These are phyloP conservation scores for Drosophila sulfurigaster DNA, from an alignment of 1,140 invertebrate genomes.

Conservation along the genomic window DNA sequence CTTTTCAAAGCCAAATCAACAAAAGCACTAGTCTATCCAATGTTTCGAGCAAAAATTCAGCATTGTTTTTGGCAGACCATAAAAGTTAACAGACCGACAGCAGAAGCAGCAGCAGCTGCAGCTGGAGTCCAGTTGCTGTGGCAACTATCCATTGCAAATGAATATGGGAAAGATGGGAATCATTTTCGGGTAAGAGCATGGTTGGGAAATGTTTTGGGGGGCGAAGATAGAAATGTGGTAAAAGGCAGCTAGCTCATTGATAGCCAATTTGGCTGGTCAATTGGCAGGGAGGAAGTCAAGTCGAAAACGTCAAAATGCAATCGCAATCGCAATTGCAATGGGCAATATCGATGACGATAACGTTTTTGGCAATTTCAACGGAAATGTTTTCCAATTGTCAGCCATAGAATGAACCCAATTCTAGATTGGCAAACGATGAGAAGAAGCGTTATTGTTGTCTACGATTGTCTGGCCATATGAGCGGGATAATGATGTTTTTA, in stretches of 20 bases:
- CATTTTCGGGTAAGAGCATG: background rate
- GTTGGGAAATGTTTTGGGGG: constrained; percentile 2
- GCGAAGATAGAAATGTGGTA: constrained; percentile 33
- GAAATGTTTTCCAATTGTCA: constrained; percentile 58
- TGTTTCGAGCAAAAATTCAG: constrained; percentile 5
- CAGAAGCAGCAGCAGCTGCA: constrained; percentile 14
- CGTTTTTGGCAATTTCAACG: constrained; percentile 48
- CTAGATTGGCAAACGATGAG: background rate
- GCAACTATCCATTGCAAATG: constrained; percentile 2
- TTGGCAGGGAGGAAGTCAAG: constrained; percentile 59
- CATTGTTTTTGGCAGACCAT: constrained; percentile 33
- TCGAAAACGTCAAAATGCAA: constrained; percentile 38
- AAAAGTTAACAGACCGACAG: constrained; percentile 32
- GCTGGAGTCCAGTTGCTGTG: background rate
- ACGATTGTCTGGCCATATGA: constrained; percentile 2
- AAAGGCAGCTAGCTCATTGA: constrained; percentile 55
- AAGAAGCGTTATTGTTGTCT: background rate
- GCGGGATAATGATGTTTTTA: constrained; percentile 26
- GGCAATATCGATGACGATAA: constrained; percentile 56
- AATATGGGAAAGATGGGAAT: constrained; percentile 5
- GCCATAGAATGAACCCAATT: background rate
- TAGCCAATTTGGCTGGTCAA: constrained; percentile 71
- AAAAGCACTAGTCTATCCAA: background rate
- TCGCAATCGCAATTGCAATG: constrained; percentile 48
- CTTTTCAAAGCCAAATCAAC: background rate